Evolutionary conservation across 2,888 invertebrate species (phyloP).

Genomic region (Meteorus cinctellus): DNA sequence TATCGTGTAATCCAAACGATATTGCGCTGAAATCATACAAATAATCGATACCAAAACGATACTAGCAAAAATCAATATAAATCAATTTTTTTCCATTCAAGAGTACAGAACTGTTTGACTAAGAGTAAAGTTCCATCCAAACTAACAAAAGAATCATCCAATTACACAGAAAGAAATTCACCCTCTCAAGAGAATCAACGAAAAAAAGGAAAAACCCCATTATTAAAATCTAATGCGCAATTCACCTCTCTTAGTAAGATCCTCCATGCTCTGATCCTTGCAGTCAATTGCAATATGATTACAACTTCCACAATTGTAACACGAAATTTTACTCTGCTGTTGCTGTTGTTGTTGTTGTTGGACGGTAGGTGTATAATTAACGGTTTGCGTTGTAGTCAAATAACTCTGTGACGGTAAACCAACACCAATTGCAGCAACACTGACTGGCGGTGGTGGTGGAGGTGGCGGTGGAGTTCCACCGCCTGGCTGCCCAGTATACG

Average conservation of each 20-base stretch:
- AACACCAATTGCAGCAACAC: conserved; percentile 50
- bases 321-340: conserved; percentile 82
- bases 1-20: conserved; percentile 73
- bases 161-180: too few species aligned
- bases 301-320: conserved; percentile 93
- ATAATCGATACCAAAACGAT: conserved; percentile 20
- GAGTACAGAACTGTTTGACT: too few species aligned
- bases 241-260: conserved; percentile 80
- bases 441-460: conserved; percentile 63
- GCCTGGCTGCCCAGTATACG: conserved; percentile 65
- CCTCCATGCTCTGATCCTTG: conserved; percentile 93
- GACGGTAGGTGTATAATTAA: conserved; percentile 57
- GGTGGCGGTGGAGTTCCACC: conserved; percentile 62
- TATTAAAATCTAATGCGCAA: too few species aligned
- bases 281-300: conserved; percentile 91
- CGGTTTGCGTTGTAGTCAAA: conserved; percentile 66
- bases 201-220: too few species aligned
- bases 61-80: too few species aligned
- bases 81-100: too few species aligned
- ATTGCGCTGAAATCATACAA: conserved; percentile 71
- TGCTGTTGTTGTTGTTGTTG: conserved; percentile 74
- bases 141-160: too few species aligned
- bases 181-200: background rate
- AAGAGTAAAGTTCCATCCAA: too few species aligned
- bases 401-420: conserved; percentile 66